A percentile compares a stretch with the other conserved stretches of the same genome.
Conservation (phyloP, 2,888 invertebrate species). For the Nomada goodeniana region DNA sequence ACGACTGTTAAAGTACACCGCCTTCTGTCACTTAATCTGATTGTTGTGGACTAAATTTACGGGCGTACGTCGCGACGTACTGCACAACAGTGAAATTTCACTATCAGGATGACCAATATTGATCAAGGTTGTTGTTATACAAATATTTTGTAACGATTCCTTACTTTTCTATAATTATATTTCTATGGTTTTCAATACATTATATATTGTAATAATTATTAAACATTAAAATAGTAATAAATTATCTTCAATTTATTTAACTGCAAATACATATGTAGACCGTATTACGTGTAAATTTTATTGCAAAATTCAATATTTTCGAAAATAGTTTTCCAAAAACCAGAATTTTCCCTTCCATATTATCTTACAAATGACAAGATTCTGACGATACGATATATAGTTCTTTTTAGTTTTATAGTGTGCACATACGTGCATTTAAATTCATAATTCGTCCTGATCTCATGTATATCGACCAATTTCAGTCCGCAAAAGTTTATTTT, state of each 20-base stretch:
- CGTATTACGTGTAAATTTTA: background rate
- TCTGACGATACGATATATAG: background rate
- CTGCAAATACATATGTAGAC: background rate
- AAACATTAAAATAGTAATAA: background rate
- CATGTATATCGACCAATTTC: slow-evolving; percentile 17
- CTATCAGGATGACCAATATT: slow-evolving; percentile 10
- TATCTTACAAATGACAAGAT: background rate
- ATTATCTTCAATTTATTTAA: background rate
- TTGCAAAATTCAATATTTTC: background rate
- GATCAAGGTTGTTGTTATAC: background rate
- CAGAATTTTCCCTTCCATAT: background rate
- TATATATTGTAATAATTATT: background rate
- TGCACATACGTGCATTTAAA: background rate
- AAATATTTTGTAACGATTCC: background rate
- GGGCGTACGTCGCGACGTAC: no score
- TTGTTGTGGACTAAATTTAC: background rate
- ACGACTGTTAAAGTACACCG: background rate
- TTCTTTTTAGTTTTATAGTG: slow-evolving; percentile 3
- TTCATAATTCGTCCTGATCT: background rate
- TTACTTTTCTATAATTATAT: background rate
- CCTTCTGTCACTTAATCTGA: slow-evolving; percentile 8
- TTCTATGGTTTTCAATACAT: background rate
- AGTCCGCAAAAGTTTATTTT: slow-evolving; percentile 32
- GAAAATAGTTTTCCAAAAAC: background rate
- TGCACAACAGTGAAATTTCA: background rate